Evolutionary conservation across 2,888 invertebrate genomes (phyloP), one percentile per base, ranked within the genome.

Genomic region (Gymnoscelis rufifasciata): DNA sequence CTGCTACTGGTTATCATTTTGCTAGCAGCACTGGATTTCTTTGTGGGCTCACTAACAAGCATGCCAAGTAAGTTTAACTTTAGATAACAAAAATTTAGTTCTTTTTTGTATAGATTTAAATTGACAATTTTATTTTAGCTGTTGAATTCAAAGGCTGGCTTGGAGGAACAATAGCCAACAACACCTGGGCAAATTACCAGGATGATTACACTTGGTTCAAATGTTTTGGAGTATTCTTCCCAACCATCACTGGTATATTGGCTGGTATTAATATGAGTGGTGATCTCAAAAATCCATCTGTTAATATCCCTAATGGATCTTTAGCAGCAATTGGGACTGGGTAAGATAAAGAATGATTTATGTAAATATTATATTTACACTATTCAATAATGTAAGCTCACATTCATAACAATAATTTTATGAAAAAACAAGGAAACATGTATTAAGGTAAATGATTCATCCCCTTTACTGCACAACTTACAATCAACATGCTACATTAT

Each of bases 211-310:
- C 93, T 50, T 98, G 98, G 95, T 98, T 98, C 82, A 95, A 94
- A 39, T 97, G 98, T 29, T 97, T 98, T 81, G 98, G 98, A 23
- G 96, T 99, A 1, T 98, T 98, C 82, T 99, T 99, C 76, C 98
- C 98, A 8, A 97, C 98, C 0, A 96, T 98, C 15, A 98, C 98
- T 36, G 99, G 99, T 10, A 95, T 99, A 53, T 88, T 99, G 57
- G 97, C 98, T 4, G 99, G 99, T 24, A 98, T 99, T 62, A 99
- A 99, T 74, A 99, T 99, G 98, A 97, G 97, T 71, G 98, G 98
- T 8, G 98, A 99, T 79, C 90, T 99, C 45, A 92, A 93, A 60
- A 94, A 97, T 60, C 98, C 98, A 1, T 95, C 96, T 3, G 91
- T 92, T 30, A 96, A 97, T 77, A 98, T 98, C 70, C 98, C 98